Conservation (phyloP, 2,797 vertebrate genomes). For the Rachycentron canadum region DNA sequence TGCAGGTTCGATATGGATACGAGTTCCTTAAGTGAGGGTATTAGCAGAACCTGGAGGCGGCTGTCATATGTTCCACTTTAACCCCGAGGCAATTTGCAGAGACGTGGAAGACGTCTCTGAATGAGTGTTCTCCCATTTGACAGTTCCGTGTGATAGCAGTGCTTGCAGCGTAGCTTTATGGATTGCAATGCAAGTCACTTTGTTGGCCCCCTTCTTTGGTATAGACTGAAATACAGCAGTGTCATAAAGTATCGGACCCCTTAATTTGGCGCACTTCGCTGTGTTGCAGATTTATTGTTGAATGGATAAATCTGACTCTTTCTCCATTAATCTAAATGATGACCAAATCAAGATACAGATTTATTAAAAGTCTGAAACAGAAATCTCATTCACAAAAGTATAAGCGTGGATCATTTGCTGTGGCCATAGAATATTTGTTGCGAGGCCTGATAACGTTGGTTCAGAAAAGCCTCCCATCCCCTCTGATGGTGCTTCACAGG, state of each 20-base stretch:
- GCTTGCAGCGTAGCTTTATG: background rate
- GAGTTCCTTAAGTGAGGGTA: conserved; percentile 4
- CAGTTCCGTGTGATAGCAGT: background rate
- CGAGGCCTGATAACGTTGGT: background rate
- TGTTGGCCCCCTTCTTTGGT: background rate
- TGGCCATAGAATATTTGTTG: background rate
- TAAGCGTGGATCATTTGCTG: too few species aligned
- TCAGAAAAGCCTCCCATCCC: background rate
- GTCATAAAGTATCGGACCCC: background rate
- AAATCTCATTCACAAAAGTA: too few species aligned
- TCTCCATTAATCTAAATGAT: too few species aligned
- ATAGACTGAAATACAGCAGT: background rate
- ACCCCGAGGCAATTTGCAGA: conserved; percentile 15
- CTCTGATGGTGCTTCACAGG: background rate
- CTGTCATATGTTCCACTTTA: conserved; percentile 11
- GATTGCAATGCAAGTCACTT: background rate
- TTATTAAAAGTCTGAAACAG: too few species aligned
- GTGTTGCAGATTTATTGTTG: background rate
- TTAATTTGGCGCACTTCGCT: background rate
- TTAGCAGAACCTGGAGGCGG: background rate
- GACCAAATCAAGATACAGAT: background rate
- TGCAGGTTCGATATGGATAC: conserved; percentile 3
- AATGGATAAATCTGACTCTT: background rate
- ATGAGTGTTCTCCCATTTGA: background rate
- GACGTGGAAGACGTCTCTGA: conserved; percentile 5